Evolutionary conservation across 2,113 vertebrate species (phyloP).

Genomic region (Daboia siamensis): DNA sequence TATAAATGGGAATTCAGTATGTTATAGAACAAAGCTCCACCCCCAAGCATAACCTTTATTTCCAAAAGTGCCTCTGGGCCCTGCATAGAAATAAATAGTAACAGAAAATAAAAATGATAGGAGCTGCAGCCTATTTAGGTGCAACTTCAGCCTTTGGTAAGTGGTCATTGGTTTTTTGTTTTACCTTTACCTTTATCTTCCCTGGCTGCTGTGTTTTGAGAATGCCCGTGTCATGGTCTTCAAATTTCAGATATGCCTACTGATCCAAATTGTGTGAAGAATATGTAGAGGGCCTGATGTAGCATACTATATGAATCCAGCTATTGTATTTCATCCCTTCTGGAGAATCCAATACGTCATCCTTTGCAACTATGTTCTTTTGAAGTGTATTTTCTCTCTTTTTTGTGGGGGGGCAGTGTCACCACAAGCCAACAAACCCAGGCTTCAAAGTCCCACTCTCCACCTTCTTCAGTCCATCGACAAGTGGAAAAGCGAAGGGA

Average conservation of each 20-base stretch:
- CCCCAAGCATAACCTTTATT: not conserved
- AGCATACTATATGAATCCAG: not conserved
- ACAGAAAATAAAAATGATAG: not conserved
- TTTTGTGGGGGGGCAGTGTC: slow-evolving; percentile 38
- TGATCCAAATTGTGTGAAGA: not conserved
- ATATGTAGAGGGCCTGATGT: not conserved
- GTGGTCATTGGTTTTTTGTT: not conserved
- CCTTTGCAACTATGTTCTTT: not conserved
- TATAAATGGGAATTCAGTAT: not conserved
- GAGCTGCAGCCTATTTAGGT: not conserved
- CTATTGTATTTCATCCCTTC: not conserved
- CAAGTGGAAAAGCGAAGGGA: slow-evolving; percentile 79
- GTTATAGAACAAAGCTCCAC: not conserved
- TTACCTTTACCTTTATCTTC: not conserved
- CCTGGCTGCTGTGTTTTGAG: not conserved
- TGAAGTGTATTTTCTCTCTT: not conserved
- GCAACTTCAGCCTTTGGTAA: not conserved
- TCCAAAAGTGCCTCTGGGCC: not conserved
- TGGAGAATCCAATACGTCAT: not conserved
- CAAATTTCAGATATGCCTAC: not conserved
- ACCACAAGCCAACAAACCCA: slow-evolving; percentile 35
- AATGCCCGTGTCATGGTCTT: not conserved
- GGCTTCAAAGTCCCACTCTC: slow-evolving; percentile 56
- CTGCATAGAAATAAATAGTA: not conserved
- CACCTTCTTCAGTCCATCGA: slow-evolving; percentile 47